These are phyloP conservation scores for Enteromius trimaculatus DNA, from an alignment of 2,797 vertebrate genomes.

Conservation along the genomic window DNA sequence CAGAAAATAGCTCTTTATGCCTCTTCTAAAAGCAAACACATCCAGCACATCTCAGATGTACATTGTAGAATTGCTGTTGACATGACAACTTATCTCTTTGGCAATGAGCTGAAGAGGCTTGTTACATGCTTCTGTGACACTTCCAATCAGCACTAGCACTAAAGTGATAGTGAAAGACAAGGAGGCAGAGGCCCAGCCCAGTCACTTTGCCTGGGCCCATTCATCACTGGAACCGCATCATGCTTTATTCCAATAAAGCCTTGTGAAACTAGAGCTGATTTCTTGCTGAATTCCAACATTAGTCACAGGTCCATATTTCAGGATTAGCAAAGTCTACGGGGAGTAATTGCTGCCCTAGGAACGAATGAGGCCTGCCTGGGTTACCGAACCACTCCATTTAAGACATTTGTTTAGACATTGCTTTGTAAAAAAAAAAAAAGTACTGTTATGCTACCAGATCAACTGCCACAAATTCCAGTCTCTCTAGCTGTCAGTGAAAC, in stretches of 20 bases:
- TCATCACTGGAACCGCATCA: slow-evolving; percentile 89
- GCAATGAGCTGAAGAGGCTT: slow-evolving; percentile 74
- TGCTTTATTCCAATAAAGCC: slow-evolving; percentile 86
- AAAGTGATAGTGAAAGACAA: slow-evolving; percentile 83
- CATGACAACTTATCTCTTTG: slow-evolving; percentile 70
- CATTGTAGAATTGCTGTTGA: slow-evolving; percentile 66
- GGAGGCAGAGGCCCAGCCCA: slow-evolving; percentile 64
- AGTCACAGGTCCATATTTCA: slow-evolving; percentile 91
- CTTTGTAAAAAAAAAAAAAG: slow-evolving; percentile 47
- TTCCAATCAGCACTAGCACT: slow-evolving; percentile 85
- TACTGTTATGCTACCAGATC: slow-evolving; percentile 57
- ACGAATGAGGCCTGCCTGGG: slow-evolving; percentile 55
- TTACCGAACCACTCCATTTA: slow-evolving; percentile 63
- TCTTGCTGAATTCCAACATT: slow-evolving; percentile 99
- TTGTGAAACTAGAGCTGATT: slow-evolving; percentile 97
- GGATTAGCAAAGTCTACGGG: slow-evolving; percentile 77
- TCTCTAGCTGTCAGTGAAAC: slow-evolving; percentile 56
- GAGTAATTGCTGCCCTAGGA: slow-evolving; percentile 70
- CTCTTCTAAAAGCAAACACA: slow-evolving; percentile 69
- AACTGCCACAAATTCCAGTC: slow-evolving; percentile 45
- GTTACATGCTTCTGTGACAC: slow-evolving; percentile 84
- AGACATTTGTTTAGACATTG: slow-evolving; percentile 68
- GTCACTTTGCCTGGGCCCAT: slow-evolving; percentile 77
- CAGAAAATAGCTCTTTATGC: background rate
- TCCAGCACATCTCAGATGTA: slow-evolving; percentile 65